These are phyloP conservation scores for Meandrina meandrites DNA, from an alignment of 92 coral and sea anemone genomes.

Conservation along the genomic window DNA sequence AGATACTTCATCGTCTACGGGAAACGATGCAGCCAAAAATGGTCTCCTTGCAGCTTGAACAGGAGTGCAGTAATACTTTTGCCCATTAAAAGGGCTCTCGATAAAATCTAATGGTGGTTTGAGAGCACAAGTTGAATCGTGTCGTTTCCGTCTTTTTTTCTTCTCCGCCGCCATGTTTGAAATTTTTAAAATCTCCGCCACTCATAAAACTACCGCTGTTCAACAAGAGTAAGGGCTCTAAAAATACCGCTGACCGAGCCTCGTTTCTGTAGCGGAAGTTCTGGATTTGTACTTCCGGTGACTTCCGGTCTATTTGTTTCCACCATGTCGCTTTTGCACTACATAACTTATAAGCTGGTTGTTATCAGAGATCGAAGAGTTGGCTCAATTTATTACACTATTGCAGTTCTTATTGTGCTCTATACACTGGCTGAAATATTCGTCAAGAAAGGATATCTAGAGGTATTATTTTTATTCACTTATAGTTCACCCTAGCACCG, in stretches of 20 bases:
- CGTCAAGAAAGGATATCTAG: slow-evolving; percentile 85
- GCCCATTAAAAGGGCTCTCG: slow-evolving; percentile 88
- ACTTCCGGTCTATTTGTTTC: not conserved
- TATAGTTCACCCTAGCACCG: no score
- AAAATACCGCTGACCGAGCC: slow-evolving; percentile 2
- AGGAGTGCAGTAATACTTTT: slow-evolving; percentile 79
- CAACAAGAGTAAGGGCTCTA: not conserved
- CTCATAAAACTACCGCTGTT: slow-evolving; percentile 14
- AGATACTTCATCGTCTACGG: slow-evolving; percentile 61
- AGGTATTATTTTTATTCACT: slow-evolving; percentile 52
- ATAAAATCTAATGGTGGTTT: slow-evolving; percentile 84
- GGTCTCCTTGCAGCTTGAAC: slow-evolving; percentile 96
- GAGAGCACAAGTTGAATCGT: slow-evolving; percentile 63
- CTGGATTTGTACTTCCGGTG: slow-evolving; percentile 41
- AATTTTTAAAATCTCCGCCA: slow-evolving; percentile 26
- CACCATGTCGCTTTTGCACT: slow-evolving; percentile 84
- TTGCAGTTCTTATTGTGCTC: slow-evolving; percentile 68
- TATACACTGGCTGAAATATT: slow-evolving; percentile 85
- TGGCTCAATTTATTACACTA: slow-evolving; percentile 80
- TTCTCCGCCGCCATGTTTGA: slow-evolving; percentile 59
- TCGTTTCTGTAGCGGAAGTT: not conserved
- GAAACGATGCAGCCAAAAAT: slow-evolving; percentile 77
- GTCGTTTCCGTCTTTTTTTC: slow-evolving; percentile 53
- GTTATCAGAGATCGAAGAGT: slow-evolving; percentile 84
- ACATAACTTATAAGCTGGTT: slow-evolving; percentile 86